Conservation (phyloP, 2,888 invertebrate genomes). For the Eueremaeus valkanovi region DNA sequence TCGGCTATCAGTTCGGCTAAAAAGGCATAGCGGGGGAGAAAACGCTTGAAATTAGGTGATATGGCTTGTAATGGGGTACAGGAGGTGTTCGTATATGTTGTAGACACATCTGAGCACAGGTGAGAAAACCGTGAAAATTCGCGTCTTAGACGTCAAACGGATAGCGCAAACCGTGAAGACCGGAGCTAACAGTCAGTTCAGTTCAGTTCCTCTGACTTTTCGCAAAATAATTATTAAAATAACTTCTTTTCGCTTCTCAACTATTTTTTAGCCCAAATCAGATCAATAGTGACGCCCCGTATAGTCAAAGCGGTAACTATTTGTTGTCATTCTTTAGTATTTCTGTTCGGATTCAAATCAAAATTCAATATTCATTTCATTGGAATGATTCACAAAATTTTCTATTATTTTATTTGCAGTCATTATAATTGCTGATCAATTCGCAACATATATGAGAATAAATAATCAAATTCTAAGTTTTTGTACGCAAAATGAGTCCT, state of each 20-base stretch:
- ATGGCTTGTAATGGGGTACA: neutral
- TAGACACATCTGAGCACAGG: slow-evolving; percentile 5
- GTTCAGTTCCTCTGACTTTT: neutral
- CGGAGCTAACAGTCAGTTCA: neutral
- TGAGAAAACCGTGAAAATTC: slow-evolving; percentile 25
- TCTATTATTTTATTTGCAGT: neutral
- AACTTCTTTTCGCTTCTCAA: neutral
- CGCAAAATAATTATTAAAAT: neutral
- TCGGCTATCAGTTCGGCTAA: slow-evolving; percentile 26
- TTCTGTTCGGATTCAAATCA: neutral
- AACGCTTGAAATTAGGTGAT: slow-evolving; percentile 6
- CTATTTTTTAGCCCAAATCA: neutral
- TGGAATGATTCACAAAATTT: neutral
- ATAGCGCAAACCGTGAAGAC: slow-evolving; percentile 20
- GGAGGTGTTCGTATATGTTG: slow-evolving; percentile 10
- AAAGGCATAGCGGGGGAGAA: slow-evolving; percentile 34
- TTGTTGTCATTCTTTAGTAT: neutral
- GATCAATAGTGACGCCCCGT: slow-evolving; percentile 11
- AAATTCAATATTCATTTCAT: neutral
- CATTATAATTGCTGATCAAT: neutral
- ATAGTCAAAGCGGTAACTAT: neutral
- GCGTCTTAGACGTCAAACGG: slow-evolving; percentile 4
- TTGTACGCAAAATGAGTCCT: neutral
- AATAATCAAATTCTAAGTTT: neutral
- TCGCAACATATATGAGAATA: neutral